Conservation (phyloP, 2,888 invertebrate genomes). For the Dilophus febrilis region DNA sequence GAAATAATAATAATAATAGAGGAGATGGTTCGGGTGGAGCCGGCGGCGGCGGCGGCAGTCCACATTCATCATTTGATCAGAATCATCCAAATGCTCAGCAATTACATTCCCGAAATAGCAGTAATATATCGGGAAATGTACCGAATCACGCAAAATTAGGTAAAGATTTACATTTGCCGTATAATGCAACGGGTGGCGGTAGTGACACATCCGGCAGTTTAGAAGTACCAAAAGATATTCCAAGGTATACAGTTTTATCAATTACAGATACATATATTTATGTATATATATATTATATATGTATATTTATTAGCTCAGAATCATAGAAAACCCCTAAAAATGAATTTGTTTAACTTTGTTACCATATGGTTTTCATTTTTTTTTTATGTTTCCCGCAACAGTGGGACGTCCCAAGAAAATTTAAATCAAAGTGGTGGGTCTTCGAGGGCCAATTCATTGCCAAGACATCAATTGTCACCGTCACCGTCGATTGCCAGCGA, state of each 20-base stretch:
- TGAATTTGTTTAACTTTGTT: neutral
- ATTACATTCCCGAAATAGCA: neutral
- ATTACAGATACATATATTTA: no score
- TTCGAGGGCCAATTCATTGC: constrained; percentile 46
- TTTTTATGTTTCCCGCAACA: constrained; percentile 13
- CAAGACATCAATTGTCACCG: constrained; percentile 68
- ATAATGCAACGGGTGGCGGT: constrained; percentile 11
- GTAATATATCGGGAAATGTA: neutral
- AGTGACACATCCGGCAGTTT: constrained; percentile 21
- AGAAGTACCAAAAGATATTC: constrained; percentile 24
- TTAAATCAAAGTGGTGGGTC: constrained; percentile 41
- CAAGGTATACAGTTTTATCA: constrained; percentile 19
- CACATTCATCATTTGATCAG: constrained; percentile 12
- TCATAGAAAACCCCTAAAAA: neutral
- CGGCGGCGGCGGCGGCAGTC: constrained; percentile 20
- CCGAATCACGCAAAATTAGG: neutral
- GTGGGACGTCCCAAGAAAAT: constrained; percentile 42
- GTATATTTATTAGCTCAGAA: neutral
- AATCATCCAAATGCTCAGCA: neutral
- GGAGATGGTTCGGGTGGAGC: constrained; percentile 28
- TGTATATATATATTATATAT: neutral
- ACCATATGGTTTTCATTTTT: neutral
- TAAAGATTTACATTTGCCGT: constrained; percentile 10
- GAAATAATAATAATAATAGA: constrained; percentile 13
- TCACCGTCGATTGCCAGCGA: constrained; percentile 85